Base-by-base conservation (phyloP, 2,797 vertebrate species). In the Astyanax mexicanus region DNA sequence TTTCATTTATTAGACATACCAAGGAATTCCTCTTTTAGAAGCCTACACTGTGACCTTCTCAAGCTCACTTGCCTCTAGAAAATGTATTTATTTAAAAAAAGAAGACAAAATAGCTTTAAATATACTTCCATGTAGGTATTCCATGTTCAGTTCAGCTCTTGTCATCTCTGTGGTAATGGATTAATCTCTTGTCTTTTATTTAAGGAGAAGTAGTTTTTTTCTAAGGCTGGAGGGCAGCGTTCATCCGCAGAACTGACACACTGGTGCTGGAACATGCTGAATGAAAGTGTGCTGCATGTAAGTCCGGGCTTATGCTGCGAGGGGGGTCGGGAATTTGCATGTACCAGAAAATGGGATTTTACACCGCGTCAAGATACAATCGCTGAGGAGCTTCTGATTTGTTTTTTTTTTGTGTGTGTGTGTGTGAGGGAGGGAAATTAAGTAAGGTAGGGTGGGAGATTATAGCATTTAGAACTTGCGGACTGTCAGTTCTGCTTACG, bases 351-450 rank as follows among this genome's bases (percentile, higher is more conserved):
- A 83, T 85, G 67, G 70, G 81, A 85, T 83, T 85, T 83, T 79
- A 81, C 85, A 81, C 89, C 88, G 90, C 92, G 94, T 93, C 94
- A 94, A 93, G 94, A 94, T 92, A 94, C 78, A 93, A 90, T 90
- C 84, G 83, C 88, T 89, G 83, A 89, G 89, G 89, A 88, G 90
- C 91, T 89, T 93, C 61, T 49, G 17, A 60, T 72, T 61, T 60
- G 57, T 45, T 27, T 57, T 21, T 25, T 61, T 1, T 44, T 42
- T 15, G 42, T 4, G 6, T 2, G 13, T n/a, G 47, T 21, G 7
- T 49, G 6, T 19, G 47, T 1, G 17, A 6, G 17, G 12, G 40
- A 19, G n/a, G n/a, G 78, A 80, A 42, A 47, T 29, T 21, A 21
- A 57, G 37, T 54, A 29, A 69, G 68, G 54, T 68, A 45, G 23